Evolutionary conservation across 2,888 invertebrate genomes (phyloP).

Genomic region (Tetranychus truncatus): DNA sequence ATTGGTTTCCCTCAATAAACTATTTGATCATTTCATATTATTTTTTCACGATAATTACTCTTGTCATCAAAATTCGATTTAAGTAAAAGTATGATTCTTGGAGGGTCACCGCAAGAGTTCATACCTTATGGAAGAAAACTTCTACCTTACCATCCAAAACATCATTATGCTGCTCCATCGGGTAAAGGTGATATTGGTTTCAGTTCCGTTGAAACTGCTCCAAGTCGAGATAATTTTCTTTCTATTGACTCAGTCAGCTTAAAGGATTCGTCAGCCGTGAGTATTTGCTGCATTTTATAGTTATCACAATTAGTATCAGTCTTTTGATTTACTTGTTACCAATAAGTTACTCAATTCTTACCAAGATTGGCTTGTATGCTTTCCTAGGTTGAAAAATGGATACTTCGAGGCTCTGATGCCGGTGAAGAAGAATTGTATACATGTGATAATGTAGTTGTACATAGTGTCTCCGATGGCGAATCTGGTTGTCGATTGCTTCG

Average conservation of each 20-base stretch:
- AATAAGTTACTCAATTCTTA: background rate
- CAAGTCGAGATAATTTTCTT: slow-evolving; percentile 24
- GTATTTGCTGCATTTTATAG: background rate
- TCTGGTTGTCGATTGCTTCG: slow-evolving; percentile 36
- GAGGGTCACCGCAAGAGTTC: slow-evolving; percentile 48
- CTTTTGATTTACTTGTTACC: no score
- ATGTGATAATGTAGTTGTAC: slow-evolving; percentile 61
- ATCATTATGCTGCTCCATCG: background rate
- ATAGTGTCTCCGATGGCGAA: slow-evolving; percentile 39
- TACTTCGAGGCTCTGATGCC: slow-evolving; percentile 20
- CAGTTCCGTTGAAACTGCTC: slow-evolving; percentile 19
- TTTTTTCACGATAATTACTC: no score
- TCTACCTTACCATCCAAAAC: slow-evolving; percentile 16
- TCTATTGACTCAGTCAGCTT: slow-evolving; percentile 23
- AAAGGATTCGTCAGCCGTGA: slow-evolving; percentile 19
- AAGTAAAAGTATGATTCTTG: slow-evolving; percentile 21
- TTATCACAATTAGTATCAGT: no score
- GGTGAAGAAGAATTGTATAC: slow-evolving; percentile 71
- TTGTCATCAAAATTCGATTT: no score
- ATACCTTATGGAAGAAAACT: slow-evolving; percentile 65
- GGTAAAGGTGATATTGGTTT: background rate
- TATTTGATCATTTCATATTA: no score
- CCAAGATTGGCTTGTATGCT: background rate
- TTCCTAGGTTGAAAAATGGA: background rate
- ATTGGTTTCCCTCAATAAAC: no score